Conservation (phyloP, 2,113 vertebrate species). For the Ginglymostoma cirratum region DNA sequence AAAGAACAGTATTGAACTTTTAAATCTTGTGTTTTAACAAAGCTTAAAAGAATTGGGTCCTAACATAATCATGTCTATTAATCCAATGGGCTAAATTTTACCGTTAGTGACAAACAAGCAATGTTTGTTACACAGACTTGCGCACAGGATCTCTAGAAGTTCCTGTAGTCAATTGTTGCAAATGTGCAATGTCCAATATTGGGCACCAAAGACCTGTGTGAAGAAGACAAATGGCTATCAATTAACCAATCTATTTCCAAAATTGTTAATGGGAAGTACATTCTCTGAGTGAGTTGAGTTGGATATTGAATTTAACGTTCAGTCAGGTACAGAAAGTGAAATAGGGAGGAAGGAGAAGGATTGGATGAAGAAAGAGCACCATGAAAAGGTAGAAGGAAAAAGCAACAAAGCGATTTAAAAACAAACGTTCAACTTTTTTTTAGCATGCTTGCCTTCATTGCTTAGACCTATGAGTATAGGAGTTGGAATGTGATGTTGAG, state of each 20-base stretch:
- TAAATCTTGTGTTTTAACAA: neutral
- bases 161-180: neutral
- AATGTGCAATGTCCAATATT: neutral
- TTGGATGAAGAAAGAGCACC: neutral
- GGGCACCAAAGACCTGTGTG: neutral
- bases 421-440: no score
- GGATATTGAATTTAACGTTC: no score
- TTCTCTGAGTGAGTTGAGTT: neutral
- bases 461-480: no score
- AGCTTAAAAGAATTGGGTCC: neutral
- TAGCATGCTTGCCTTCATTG: no score
- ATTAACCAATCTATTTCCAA: neutral
- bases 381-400: neutral
- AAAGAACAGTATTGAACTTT: neutral
- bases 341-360: neutral
- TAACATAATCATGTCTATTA: neutral
- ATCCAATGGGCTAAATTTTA: neutral
- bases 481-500: no score
- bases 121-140: no score
- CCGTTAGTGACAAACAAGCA: neutral
- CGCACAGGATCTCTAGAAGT: neutral
- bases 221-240: neutral
- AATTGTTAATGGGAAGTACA: neutral
- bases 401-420: neutral
- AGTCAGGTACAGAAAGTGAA: neutral